phyloP scores from a whole-genome alignment of 1,140 invertebrate species.

The Diprion similis region DNA sequence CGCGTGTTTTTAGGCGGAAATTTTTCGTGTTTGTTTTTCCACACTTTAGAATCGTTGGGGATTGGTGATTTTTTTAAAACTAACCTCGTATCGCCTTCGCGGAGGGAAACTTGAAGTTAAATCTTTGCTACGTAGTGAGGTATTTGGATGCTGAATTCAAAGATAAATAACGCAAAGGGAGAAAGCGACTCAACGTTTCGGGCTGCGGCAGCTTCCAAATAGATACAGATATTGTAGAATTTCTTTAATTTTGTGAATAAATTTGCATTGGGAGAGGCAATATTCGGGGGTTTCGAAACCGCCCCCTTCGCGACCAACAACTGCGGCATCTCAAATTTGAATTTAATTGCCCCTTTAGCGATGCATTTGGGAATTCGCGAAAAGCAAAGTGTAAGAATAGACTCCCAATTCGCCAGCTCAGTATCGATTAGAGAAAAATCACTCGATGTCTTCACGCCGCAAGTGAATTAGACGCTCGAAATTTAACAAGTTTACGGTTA shows the following conservation, averaged over 20 bases:
- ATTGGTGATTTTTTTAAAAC: too few relatives aligned
- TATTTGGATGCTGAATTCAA: not conserved
- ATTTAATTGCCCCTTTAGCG: not conserved
- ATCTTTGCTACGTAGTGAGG: not conserved
- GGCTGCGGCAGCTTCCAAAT: not conserved
- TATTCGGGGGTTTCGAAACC: not conserved
- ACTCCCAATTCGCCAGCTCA: too few relatives aligned
- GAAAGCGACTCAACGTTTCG: not conserved
- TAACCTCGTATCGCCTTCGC: too few relatives aligned
- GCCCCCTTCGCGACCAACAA: not conserved
- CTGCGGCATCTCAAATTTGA: not conserved
- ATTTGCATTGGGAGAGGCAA: not conserved
- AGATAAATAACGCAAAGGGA: not conserved
- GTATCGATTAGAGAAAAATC: too few relatives aligned
- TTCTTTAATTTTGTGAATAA: not conserved
- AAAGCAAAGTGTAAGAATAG: too few relatives aligned
- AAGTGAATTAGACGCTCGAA: too few relatives aligned
- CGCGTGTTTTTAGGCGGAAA: too few relatives aligned
- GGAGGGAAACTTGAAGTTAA: not conserved
- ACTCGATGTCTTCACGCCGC: too few relatives aligned
- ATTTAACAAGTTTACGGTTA: too few relatives aligned
- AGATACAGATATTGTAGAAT: not conserved
- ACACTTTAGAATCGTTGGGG: too few relatives aligned
- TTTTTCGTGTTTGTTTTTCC: too few relatives aligned
- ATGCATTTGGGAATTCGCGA: too few relatives aligned